Base-by-base conservation (phyloP, 2,797 vertebrate genomes). In the Mormyrus hasselquistii region DNA sequence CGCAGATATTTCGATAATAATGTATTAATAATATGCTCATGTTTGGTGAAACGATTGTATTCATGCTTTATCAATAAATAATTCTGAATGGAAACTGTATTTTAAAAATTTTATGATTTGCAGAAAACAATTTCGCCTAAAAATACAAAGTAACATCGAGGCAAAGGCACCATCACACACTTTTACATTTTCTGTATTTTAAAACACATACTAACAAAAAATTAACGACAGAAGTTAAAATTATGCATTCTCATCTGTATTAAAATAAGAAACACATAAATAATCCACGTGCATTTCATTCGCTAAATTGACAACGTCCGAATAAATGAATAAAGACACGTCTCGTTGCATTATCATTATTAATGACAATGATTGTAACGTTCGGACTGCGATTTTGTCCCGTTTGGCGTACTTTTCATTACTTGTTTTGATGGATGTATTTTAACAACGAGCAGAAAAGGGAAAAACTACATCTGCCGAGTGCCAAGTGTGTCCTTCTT, bases 401-500 rank as follows among this genome's bases (percentile, higher is more conserved):
- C 41, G 76, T 47, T 82, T 47, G 19, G 41, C 19, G 41, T 44
- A 47, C 16, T 47, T 82, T 47, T n/a, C 19, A n/a, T 22, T 82
- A 82, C 16, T 47, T n/a, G 41, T 82, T 82, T 82, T 47, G 76
- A 47, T 47, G 16, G 38, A n/a, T 82, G 41, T 47, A 47, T 82
- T 82, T 82, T 82, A 47, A 82, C 19, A 44, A 82, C 76, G 4
- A 52, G 25, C 22, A 65, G 25, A 10, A 87, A 22, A 69, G 44
- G 7, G 44, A 59, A 88, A 82, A 88, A 50, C 44, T 50, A 85
- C 83, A 52, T 85, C 44, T 52, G 83, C 49, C 49, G 49, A 85
- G 44, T 85, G 83, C 25, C 49, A 50, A 85, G 44, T 57, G 91
- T 87, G 95, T 91, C 95, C 94, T 34, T 84, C 87, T 90, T 87